A percentile compares a stretch with the other conserved stretches of the same genome.
Evolutionary conservation across 2,113 vertebrate species (phyloP).

Genomic region (Epinephelus cyanopodus): DNA sequence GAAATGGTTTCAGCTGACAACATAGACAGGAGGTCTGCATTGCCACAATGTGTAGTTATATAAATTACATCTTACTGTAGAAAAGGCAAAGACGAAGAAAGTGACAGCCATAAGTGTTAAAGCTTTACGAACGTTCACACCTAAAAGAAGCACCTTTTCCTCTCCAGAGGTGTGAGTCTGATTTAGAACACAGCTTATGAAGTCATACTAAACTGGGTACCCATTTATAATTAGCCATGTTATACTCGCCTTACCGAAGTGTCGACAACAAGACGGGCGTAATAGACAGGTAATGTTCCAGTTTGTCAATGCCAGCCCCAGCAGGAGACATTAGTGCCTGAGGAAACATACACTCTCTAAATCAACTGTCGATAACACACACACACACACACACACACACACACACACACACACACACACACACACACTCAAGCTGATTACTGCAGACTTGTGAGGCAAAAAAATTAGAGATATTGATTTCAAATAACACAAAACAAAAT

Average conservation of each 20-base stretch:
- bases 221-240: constrained; percentile 3
- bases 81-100: background rate
- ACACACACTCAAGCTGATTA: background rate
- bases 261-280: background rate
- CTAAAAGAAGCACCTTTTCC: background rate
- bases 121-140: background rate
- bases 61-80: background rate
- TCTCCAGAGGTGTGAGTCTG: constrained; percentile 15
- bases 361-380: constrained; percentile 26
- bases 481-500: constrained; percentile 29
- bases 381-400: constrained; percentile 32
- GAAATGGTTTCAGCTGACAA: too few species aligned
- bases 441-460: background rate
- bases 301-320: background rate
- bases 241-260: background rate
- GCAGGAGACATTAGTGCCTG: constrained; percentile 1
- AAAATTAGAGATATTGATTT: constrained; percentile 18
- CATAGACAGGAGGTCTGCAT: too few species aligned
- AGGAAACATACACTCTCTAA: constrained; percentile 16
- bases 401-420: constrained; percentile 48
- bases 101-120: background rate
- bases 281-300: constrained; percentile 24
- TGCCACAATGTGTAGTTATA: too few species aligned
- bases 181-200: background rate
- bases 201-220: constrained; percentile 5